These are phyloP conservation scores for Bibio marci DNA, from an alignment of 2,888 invertebrate species.

Conservation along the genomic window DNA sequence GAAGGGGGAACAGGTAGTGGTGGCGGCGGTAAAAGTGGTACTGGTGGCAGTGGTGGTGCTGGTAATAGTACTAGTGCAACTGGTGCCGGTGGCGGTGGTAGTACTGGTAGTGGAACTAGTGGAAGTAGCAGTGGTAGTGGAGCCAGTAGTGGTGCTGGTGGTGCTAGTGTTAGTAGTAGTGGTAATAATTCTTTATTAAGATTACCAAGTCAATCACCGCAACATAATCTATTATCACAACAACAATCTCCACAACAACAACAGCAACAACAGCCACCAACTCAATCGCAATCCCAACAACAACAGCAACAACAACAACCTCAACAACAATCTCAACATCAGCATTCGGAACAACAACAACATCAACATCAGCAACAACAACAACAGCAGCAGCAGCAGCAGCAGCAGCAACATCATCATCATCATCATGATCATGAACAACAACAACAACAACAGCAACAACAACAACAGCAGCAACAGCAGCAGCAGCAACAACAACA, in stretches of 20 bases:
- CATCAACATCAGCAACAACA: slow-evolving; percentile 11
- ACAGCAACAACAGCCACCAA: slow-evolving; percentile 7
- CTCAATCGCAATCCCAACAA: slow-evolving; percentile 11
- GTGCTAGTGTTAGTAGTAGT: slow-evolving; percentile 2
- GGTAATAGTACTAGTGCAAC: no score
- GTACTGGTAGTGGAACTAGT: background rate
- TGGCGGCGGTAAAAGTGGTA: background rate
- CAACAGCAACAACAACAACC: no score
- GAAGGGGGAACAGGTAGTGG: background rate
- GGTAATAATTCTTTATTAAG: slow-evolving; percentile 8
- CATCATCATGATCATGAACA: slow-evolving; percentile 3
- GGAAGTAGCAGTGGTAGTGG: background rate
- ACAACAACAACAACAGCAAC: slow-evolving; percentile 9
- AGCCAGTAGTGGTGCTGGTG: background rate
- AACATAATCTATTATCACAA: slow-evolving; percentile 1
- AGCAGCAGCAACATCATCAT: slow-evolving; percentile 5
- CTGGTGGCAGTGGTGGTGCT: background rate
- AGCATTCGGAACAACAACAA: slow-evolving; percentile 3
- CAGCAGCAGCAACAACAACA: slow-evolving; percentile 12
- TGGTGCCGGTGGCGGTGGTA: background rate
- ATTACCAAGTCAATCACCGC: slow-evolving; percentile 11
- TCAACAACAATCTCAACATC: slow-evolving; percentile 10
- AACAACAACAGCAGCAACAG: slow-evolving; percentile 11
- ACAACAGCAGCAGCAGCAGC: slow-evolving; percentile 8
- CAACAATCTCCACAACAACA: slow-evolving; percentile 5